Evolutionary conservation across 2,797 vertebrate species (phyloP), one percentile per base, ranked within the genome.

Genomic region (Siniperca undulata): DNA sequence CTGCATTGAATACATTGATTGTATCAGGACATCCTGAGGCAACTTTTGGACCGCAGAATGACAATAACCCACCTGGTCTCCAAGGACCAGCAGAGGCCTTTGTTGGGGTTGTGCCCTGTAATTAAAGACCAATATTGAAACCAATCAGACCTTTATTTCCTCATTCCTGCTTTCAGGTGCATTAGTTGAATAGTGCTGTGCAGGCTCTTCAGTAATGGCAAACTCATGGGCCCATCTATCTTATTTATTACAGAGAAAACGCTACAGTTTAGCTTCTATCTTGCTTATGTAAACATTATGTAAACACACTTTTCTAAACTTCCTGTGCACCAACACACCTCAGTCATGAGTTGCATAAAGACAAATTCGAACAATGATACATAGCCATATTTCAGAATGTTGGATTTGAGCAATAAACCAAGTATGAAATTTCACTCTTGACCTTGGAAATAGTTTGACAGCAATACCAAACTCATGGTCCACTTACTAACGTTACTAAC

Each of bases 131-230:
- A 59, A 82, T 89, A 86, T 50, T 68, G 70, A 80, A 86, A 82
- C 55, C 2, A 16, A 85, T 91, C 84, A 88, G 75, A 71, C 62
- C 66, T 81, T 82, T 72, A 64, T 86, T 81, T 80, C 88, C 70
- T 71, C 53, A 50, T 75, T 84, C 22, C 74, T 62, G 80, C 83
- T 86, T 82, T 79, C 42, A 78, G 82, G 71, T 62, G 69, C 77
- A 88, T 84, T 91, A 83, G 83, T 74, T 72, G 68, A 85, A 91
- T 89, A 92, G 76, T 93, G 94, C 95, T 92, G 91, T 24, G 90
- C 81, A 86, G 60, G 87, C 85, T 92, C 75, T 91, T 89, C 65
- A 5, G 76, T 94, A 95, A 95, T 92, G 86, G 81, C 82, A 58
- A 67, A 38, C 84, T 78, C 50, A 42, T 71, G 62, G 78, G 68